Evolutionary conservation across 2,888 invertebrate genomes (phyloP).

Genomic region (Pollenia amentaria): DNA sequence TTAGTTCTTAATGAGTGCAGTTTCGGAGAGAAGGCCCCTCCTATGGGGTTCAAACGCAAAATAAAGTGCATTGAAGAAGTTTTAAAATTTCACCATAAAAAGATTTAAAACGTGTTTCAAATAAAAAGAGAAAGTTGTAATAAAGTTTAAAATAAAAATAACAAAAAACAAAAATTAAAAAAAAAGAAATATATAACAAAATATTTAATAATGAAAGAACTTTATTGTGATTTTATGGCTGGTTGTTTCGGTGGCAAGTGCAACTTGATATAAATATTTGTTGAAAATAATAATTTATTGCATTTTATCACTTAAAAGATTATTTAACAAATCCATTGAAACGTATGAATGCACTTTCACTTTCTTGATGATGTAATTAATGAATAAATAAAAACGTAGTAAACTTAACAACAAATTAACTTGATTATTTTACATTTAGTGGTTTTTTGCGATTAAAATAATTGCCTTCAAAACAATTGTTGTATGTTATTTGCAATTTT

Average conservation of each 20-base stretch:
- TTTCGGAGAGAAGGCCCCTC: constrained; percentile 29
- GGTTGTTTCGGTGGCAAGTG: constrained; percentile 86
- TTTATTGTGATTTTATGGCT: constrained; percentile 86
- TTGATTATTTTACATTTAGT: neutral
- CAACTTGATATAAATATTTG: neutral
- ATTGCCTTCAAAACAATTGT: neutral
- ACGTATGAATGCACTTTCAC: constrained; percentile 14
- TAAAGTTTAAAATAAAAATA: constrained; percentile 11
- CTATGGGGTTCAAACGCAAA: constrained; percentile 30
- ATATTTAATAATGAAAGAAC: constrained; percentile 82
- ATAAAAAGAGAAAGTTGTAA: constrained; percentile 8
- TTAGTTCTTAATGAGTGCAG: constrained; percentile 48
- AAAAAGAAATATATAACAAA: constrained; percentile 74
- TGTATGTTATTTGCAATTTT: too few species aligned
- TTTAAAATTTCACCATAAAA: constrained; percentile 33
- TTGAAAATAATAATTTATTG: neutral
- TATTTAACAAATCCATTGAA: constrained; percentile 7
- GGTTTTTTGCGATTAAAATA: neutral
- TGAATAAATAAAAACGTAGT: neutral
- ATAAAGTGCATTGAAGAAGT: constrained; percentile 43
- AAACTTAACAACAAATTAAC: neutral
- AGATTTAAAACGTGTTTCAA: constrained; percentile 30
- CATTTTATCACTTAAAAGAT: constrained; percentile 17
- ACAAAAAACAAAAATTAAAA: constrained; percentile 25
- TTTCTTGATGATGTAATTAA: constrained; percentile 59